A percentile compares a stretch with the other conserved stretches of the same genome.
Conservation (phyloP, 2,113 vertebrate genomes). For the Oenanthe oenanthe region DNA sequence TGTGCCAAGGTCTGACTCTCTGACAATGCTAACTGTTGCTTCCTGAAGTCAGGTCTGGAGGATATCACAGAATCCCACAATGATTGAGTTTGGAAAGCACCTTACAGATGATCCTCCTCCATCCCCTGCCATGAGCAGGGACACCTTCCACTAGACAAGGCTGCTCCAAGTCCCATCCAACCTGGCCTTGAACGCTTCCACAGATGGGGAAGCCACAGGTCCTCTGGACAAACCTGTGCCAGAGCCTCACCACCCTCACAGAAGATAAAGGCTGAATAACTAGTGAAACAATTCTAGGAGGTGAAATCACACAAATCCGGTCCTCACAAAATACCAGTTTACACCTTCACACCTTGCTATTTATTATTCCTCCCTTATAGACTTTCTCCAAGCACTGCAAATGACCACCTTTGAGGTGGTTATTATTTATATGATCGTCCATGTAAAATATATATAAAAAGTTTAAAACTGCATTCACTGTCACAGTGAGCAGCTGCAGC, state of each 20-base stretch:
- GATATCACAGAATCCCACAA: neutral
- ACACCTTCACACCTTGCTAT: neutral
- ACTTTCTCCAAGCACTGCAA: neutral
- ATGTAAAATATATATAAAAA: neutral
- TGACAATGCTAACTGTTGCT: neutral
- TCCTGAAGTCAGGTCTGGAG: neutral
- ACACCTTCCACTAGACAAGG: neutral
- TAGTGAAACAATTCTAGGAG: neutral
- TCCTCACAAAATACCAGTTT: neutral
- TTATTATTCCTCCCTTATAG: neutral
- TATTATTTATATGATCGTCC: neutral
- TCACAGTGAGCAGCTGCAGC: neutral
- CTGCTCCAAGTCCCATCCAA: neutral
- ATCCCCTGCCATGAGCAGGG: neutral
- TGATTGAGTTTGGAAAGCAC: neutral
- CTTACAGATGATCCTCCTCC: neutral
- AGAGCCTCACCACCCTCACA: neutral
- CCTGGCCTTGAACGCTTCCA: neutral
- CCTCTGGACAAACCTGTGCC: neutral
- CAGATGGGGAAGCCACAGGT: neutral
- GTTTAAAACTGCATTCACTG: neutral
- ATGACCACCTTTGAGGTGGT: neutral
- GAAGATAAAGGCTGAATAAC: neutral
- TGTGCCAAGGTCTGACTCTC: neutral
- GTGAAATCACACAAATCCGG: neutral